These are phyloP conservation scores for Sminthopsis crassicaudata DNA, from an alignment of 2,113 vertebrate genomes.

Conservation along the genomic window DNA sequence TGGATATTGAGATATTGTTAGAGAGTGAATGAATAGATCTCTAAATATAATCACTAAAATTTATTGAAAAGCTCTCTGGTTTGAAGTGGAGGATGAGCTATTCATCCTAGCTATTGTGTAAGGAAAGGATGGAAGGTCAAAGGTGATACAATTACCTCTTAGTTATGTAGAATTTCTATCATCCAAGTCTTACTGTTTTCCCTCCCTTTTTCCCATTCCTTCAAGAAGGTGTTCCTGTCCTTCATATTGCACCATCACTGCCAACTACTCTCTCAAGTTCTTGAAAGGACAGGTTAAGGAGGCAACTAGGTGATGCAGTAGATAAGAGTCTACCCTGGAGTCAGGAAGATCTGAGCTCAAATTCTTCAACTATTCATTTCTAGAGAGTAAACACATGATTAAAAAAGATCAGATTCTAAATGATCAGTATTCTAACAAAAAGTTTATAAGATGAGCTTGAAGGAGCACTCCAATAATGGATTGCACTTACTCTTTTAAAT, in stretches of 20 bases:
- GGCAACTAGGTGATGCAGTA: too few species aligned
- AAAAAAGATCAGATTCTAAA: background rate
- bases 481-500: background rate
- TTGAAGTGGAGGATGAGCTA: background rate
- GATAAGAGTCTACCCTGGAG: too few species aligned
- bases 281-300: background rate
- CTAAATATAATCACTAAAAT: background rate
- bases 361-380: background rate
- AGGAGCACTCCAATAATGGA: background rate
- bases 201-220: background rate
- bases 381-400: background rate
- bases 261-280: background rate
- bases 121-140: background rate
- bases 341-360: too few species aligned
- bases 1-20: background rate
- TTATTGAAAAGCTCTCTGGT: background rate
- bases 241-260: too few species aligned
- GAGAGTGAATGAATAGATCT: background rate
- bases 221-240: background rate
- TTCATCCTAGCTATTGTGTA: background rate
- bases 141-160: too few species aligned
- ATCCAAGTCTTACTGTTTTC: background rate
- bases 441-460: background rate
- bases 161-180: fast-evolving
- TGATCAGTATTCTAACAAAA: background rate